Evolutionary conservation across 2,113 vertebrate genomes (phyloP).

Genomic region (Actinemys pallida): DNA sequence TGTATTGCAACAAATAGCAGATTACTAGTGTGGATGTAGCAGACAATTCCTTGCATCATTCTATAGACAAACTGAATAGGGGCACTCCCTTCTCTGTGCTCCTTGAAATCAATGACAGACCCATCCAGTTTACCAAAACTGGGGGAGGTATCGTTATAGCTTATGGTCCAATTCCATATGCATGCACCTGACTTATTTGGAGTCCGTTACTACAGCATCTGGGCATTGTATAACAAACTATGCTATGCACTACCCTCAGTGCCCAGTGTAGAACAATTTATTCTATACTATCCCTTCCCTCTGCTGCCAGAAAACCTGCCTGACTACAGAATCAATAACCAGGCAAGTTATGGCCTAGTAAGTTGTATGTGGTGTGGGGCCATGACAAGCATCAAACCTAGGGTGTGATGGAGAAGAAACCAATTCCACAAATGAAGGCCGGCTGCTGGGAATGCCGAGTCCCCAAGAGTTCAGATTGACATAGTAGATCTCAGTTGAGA

Average conservation of each 20-base stretch:
- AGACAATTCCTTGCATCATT: background rate
- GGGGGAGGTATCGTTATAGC: background rate
- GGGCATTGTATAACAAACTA: background rate
- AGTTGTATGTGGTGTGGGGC: accelerated
- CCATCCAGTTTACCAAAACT: background rate
- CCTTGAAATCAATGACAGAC: background rate
- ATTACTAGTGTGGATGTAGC: background rate
- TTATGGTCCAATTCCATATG: background rate
- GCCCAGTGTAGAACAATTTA: background rate
- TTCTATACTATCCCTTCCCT: background rate
- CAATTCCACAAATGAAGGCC: background rate
- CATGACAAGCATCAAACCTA: conserved; percentile 5
- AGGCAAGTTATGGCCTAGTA: background rate
- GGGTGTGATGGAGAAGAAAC: background rate
- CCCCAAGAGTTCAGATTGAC: background rate
- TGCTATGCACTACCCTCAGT: background rate
- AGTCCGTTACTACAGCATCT: background rate
- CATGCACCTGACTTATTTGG: background rate
- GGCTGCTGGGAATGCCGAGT: background rate
- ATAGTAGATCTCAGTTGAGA: background rate
- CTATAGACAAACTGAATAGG: background rate
- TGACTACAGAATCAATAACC: background rate
- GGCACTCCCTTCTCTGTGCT: background rate
- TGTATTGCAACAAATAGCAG: background rate
- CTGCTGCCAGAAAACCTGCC: background rate